These are phyloP conservation scores for Xestia rhomboidea DNA, from an alignment of 2,888 invertebrate species.

Conservation along the genomic window DNA sequence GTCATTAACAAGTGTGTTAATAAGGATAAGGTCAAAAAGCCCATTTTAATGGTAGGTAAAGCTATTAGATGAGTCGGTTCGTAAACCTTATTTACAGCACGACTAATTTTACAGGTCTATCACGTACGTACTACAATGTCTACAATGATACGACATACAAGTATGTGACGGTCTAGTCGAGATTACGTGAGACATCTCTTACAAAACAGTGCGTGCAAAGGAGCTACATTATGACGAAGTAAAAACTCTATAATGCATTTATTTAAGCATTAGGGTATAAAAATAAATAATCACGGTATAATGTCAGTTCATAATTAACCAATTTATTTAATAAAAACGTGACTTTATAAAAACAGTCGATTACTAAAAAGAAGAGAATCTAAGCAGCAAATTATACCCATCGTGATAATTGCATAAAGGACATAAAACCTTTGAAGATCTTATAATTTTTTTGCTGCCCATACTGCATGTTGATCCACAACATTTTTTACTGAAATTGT, in stretches of 20 bases:
- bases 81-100: constrained; percentile 1
- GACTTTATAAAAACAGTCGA: constrained; percentile 38
- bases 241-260: constrained; percentile 5
- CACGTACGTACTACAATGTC: constrained; percentile 20
- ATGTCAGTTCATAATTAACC: constrained; percentile 17
- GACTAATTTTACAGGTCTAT: background rate
- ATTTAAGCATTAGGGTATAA: constrained; percentile 6
- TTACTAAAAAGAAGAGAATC: constrained; percentile 54
- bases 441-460: constrained; percentile 9
- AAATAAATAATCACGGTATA: constrained; percentile 20
- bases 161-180: constrained; percentile 22
- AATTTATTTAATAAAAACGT: constrained; percentile 42
- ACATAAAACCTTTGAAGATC: background rate
- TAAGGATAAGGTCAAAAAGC: constrained; percentile 7
- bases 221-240: background rate
- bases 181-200: constrained; percentile 5
- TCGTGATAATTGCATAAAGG: background rate
- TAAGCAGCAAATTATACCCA: constrained; percentile 28
- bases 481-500: constrained; percentile 10
- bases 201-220: background rate
- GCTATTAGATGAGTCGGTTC: constrained; percentile 29
- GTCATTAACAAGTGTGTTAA: constrained; percentile 1
- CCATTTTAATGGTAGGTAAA: constrained; percentile 26
- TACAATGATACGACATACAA: constrained; percentile 19
- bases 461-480: constrained; percentile 1